These are phyloP conservation scores for Epistrophe eligans DNA, from an alignment of 2,888 invertebrate genomes.

Conservation along the genomic window DNA sequence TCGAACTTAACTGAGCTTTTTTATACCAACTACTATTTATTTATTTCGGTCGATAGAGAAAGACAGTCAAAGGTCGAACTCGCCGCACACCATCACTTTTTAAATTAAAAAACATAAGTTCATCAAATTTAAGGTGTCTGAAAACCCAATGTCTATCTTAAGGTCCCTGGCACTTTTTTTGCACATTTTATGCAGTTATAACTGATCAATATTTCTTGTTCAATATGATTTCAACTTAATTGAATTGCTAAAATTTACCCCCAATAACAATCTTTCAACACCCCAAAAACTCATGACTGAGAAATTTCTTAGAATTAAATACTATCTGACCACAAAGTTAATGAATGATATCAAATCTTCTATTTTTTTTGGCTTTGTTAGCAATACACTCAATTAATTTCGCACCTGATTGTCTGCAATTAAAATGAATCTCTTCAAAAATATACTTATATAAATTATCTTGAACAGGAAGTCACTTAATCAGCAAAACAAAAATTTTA, in stretches of 20 bases:
- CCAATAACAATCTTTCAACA: not conserved
- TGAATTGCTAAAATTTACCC: not conserved
- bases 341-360: not conserved
- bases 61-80: too few species aligned
- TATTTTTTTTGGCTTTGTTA: not conserved
- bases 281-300: not conserved
- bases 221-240: not conserved
- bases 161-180: not conserved
- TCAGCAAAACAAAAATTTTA: not conserved
- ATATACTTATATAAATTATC: not conserved
- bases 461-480: constrained; percentile 19
- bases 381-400: constrained; percentile 1
- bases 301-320: not conserved
- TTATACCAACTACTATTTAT: too few species aligned
- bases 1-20: too few species aligned
- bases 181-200: not conserved
- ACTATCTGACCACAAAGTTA: not conserved
- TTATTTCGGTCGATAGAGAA: too few species aligned
- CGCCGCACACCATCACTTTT: too few species aligned
- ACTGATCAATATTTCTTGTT: not conserved
- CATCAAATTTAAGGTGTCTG: too few species aligned
- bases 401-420: constrained; percentile 4
- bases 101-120: too few species aligned
- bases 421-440: constrained; percentile 8
- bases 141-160: too few species aligned